Evolutionary conservation across 2,113 vertebrate species (phyloP), one percentile per base, ranked within the genome.

Genomic region (Bagarius yarrelli): DNA sequence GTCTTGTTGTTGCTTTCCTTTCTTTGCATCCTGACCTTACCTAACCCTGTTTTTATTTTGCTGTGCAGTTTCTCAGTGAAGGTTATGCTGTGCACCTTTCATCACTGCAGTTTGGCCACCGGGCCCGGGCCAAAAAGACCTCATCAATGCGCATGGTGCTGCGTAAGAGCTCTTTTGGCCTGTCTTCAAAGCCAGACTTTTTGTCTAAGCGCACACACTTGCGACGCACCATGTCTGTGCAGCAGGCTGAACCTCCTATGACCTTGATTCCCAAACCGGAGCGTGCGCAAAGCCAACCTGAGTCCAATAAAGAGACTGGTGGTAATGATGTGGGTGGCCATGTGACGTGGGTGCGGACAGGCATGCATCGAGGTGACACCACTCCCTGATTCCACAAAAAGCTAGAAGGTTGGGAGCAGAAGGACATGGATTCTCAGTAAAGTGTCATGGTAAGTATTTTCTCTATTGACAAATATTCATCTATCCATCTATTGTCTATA

Each of bases 231-330:
- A 95, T 98, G 96, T 98, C 97, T 0, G 98, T 99, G 21, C 97
- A 99, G 89, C 98, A 99, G 80, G 95, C 97, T 0, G 96, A 98
- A 80, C 98, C 97, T 0, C 98, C 97, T 0, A 93, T 93, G 32
- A 83, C 89, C 0, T 81, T 90, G 81, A 96, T 95, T 89, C 98
- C 95, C 83, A 98, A 98, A 87, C 97, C 98, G 0, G 98, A 99
- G 90, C 92, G 98, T 40, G 97, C 98, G 47, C 97, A 99, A 92
- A 99, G 98, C 90, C 98, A 99, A 87, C 97, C 97, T 0, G 98
- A 99, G 87, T 95, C 96, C 0, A 96, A 98, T 87, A 98, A 98
- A 87, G 98, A 98, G 88, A 95, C 94, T 0, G 94, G 94, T 36
- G 92, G 92, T 63, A 92, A 93, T 32, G 90, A 94, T 50, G 89